A percentile compares a stretch with the other conserved stretches of the same genome.
Conservation (phyloP, 2,797 vertebrate species). For the Anabacerthia variegaticeps region DNA sequence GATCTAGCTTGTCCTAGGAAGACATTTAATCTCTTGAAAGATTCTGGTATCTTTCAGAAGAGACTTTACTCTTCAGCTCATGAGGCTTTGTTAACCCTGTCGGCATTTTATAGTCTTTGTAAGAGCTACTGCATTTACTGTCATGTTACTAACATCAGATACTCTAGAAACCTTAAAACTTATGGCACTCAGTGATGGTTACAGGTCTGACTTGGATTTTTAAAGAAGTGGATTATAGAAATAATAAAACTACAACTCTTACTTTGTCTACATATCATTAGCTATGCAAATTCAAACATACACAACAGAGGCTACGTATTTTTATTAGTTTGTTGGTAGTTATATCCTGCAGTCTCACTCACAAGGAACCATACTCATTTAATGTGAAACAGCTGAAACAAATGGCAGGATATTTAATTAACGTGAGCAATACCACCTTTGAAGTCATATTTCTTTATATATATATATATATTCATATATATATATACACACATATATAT, state of each 20-base stretch:
- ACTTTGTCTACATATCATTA: background rate
- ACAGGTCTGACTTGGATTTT: background rate
- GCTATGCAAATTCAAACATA: background rate
- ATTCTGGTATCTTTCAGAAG: background rate
- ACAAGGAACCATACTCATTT: background rate
- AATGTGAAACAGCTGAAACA: background rate
- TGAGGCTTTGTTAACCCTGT: fast-evolving
- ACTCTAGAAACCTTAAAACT: background rate
- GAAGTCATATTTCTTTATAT: background rate
- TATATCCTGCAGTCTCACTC: background rate
- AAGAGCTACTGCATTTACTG: background rate
- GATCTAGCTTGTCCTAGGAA: background rate
- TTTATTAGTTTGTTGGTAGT: background rate
- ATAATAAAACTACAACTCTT: background rate
- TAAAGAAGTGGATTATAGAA: background rate
- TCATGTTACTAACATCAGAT: background rate
- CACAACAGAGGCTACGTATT: background rate
- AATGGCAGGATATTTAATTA: background rate
- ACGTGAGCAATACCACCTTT: background rate
- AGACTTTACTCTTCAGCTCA: background rate
- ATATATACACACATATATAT: no score
- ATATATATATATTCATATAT: no score
- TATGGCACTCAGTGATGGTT: background rate
- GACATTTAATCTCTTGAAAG: background rate
- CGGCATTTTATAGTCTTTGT: background rate